These are phyloP conservation scores for Rhinolophus sinicus DNA, from an alignment of 2,113 vertebrate species.

Conservation along the genomic window DNA sequence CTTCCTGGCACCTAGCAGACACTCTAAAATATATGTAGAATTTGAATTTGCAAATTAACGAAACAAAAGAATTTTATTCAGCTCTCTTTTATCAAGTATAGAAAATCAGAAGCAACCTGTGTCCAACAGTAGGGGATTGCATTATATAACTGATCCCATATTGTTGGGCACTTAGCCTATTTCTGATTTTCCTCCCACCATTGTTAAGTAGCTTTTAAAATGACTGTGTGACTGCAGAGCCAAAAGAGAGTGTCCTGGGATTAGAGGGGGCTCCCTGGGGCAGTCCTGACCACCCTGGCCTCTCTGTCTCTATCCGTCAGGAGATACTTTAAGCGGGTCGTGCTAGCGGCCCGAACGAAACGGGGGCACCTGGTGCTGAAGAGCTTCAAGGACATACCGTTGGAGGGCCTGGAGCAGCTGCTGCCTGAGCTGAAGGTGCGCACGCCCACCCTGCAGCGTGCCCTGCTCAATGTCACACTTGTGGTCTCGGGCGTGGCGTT, in stretches of 20 bases:
- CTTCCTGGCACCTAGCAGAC: not conserved
- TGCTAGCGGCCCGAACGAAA: constrained; percentile 78
- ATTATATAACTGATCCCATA: not conserved
- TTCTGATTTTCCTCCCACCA: not conserved
- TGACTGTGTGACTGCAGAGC: not conserved
- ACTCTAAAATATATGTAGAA: not conserved
- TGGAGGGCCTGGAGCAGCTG: constrained; percentile 85
- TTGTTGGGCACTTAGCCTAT: not conserved
- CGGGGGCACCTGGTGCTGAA: constrained; percentile 82
- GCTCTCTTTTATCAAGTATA: not conserved
- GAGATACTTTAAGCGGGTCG: constrained; percentile 84
- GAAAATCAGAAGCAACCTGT: not conserved
- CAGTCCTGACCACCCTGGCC: not conserved
- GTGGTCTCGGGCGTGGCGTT: constrained; percentile 73
- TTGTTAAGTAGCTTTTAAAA: not conserved
- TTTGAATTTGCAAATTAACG: not conserved
- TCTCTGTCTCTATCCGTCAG: constrained; percentile 2
- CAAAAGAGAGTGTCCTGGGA: not conserved
- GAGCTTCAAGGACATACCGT: constrained; percentile 84
- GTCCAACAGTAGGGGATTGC: not conserved
- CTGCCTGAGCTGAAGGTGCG: constrained; percentile 82
- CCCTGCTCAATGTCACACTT: constrained; percentile 81
- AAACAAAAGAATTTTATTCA: not conserved
- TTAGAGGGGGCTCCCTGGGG: not conserved
- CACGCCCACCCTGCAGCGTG: constrained; percentile 75